Conservation (phyloP, 2,888 invertebrate species). For the Saturnia japonica region DNA sequence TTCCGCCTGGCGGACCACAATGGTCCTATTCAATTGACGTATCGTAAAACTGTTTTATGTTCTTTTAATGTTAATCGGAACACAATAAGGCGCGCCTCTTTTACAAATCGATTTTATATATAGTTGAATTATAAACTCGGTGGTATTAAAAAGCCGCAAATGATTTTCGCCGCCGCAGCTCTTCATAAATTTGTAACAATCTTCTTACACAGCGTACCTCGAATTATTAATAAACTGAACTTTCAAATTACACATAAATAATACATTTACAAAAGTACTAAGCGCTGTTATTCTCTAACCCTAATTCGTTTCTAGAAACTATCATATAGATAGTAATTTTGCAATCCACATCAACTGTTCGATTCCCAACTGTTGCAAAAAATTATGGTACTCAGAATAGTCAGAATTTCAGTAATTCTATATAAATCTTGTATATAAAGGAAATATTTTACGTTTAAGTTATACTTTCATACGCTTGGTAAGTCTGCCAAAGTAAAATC, state of each 20-base stretch:
- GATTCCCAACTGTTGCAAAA: not conserved
- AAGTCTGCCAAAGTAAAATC: no score
- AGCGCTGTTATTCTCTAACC: no score
- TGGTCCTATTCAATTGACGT: slow-evolving; percentile 57
- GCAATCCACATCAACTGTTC: not conserved
- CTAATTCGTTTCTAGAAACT: not conserved
- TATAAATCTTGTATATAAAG: not conserved
- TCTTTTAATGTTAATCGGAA: slow-evolving; percentile 63
- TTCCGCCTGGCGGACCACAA: slow-evolving; percentile 51
- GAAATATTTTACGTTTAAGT: not conserved
- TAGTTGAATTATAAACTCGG: slow-evolving; percentile 46
- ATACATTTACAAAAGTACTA: no score
- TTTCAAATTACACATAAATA: no score
- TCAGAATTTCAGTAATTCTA: not conserved
- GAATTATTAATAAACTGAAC: not conserved
- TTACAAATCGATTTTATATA: slow-evolving; percentile 52
- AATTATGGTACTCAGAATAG: not conserved
- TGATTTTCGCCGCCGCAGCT: slow-evolving; percentile 57
- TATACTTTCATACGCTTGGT: not conserved
- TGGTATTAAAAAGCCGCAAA: slow-evolving; percentile 55
- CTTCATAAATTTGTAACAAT: slow-evolving; percentile 19
- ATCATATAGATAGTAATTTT: not conserved
- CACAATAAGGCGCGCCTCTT: slow-evolving; percentile 65
- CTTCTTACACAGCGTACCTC: not conserved
- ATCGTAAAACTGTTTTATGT: slow-evolving; percentile 69